Conservation (phyloP, 2,113 vertebrate genomes). For the Harpagus bidentatus region DNA sequence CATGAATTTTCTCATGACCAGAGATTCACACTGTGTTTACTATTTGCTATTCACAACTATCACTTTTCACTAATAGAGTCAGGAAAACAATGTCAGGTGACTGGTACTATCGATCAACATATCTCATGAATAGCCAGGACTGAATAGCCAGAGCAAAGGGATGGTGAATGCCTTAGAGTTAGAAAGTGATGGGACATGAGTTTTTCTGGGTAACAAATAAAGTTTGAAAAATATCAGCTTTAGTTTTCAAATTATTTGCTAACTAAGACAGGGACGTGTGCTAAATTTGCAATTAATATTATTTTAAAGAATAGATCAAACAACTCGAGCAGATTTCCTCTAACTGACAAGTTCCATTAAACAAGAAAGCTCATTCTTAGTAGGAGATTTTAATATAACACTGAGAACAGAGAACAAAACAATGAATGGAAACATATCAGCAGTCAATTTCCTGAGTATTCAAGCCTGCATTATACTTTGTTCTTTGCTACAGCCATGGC, state of each 20-base stretch:
- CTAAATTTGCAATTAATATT: slow-evolving; percentile 60
- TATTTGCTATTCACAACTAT: background rate
- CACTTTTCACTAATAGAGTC: background rate
- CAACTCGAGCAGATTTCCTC: slow-evolving; percentile 56
- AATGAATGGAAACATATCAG: slow-evolving; percentile 68
- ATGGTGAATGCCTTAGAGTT: background rate
- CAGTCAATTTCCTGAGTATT: slow-evolving; percentile 62
- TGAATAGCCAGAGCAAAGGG: background rate
- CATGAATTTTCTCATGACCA: background rate
- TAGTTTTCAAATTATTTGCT: background rate
- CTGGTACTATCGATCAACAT: background rate
- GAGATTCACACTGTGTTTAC: background rate
- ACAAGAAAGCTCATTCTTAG: slow-evolving; percentile 62
- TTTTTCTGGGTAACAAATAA: background rate
- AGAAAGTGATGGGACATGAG: background rate
- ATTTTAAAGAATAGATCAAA: slow-evolving; percentile 69
- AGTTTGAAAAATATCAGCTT: background rate
- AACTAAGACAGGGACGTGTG: background rate
- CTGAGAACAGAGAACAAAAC: slow-evolving; percentile 65
- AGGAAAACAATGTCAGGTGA: slow-evolving; percentile 43
- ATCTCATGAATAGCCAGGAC: slow-evolving; percentile 3
- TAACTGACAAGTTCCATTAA: slow-evolving; percentile 62
- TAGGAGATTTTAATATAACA: slow-evolving; percentile 60
- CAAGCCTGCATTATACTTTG: slow-evolving; percentile 58
- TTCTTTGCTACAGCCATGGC: slow-evolving; percentile 34